Base-by-base conservation (phyloP, 2,888 invertebrate species). In the Pyralis farinalis region DNA sequence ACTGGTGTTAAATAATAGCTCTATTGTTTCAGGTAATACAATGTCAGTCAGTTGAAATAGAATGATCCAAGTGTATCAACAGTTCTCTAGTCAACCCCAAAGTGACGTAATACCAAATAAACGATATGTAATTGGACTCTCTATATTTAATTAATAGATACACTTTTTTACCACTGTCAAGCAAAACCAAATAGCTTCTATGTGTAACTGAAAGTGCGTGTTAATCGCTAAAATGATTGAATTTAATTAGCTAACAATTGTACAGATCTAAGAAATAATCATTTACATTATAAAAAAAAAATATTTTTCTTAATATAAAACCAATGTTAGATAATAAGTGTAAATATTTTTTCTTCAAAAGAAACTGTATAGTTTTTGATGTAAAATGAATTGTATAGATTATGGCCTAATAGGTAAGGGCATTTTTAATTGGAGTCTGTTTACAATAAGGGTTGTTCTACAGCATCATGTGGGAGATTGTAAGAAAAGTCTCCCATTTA, bases 281-380 rank as follows among this genome's bases (percentile, higher is more conserved):
- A 68, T 60, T 70, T 55, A 58, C 51, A 60, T 60, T 60, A 55
- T 63, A 51, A 53, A 50, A n/a, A n/a, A n/a, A 55, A 63, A 62
- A 62, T 74, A 73, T 77, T 77, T 80, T 80, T 77, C 70, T 64
- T 68, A 71, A 57, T 55, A 56, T 58, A 54, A 68, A 64, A 63
- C 49, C 53, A 58, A 61, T 54, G 47, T 58, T 62, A 65, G 49
- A 44, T 37, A 43, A 53, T 50, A 42, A 71, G 70, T 79, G 73
- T 60, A 71, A 71, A 71, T 55, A 51, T 44, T 49, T 51, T 64
- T 62, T 73, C 67, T 67, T 66, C 49, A 51, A 61, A 71, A 68
- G 55, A 64, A 67, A 66, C 32, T 38, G 38, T 38, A 33, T 33
- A 38, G 32, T 32, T 25, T 38, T 33, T 9, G 12, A 27, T 38